These are phyloP conservation scores for Micronycteris hirsuta DNA, from an alignment of 2,113 vertebrate genomes.

Conservation along the genomic window DNA sequence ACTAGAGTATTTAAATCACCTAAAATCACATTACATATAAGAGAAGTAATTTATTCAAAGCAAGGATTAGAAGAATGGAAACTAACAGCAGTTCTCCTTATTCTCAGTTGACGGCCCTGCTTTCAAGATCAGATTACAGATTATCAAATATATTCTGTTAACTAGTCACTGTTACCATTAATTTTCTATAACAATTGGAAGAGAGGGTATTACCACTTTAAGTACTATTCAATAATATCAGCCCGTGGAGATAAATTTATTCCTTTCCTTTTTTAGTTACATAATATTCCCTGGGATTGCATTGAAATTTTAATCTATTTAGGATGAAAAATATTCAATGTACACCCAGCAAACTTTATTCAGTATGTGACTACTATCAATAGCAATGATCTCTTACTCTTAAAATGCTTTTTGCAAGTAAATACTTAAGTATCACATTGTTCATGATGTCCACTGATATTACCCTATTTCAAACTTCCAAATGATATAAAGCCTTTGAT, in stretches of 20 bases:
- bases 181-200: background rate
- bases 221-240: background rate
- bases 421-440: background rate
- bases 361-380: background rate
- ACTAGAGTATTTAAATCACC: background rate
- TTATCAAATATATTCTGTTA: background rate
- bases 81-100: background rate
- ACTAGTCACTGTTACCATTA: constrained; percentile 3
- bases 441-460: background rate
- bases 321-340: background rate
- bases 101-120: background rate
- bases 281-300: background rate
- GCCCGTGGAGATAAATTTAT: background rate
- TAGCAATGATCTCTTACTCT: background rate
- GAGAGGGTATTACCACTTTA: background rate
- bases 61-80: background rate
- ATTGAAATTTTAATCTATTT: background rate
- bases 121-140: constrained; percentile 22
- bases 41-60: background rate
- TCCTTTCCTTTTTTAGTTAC: background rate
- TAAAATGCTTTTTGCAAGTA: constrained; percentile 20
- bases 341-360: background rate
- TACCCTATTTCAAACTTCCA: background rate
- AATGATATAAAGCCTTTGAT: background rate
- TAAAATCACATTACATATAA: background rate